Base-by-base conservation (phyloP, 2,797 vertebrate genomes). In the Delichon dasypus region DNA sequence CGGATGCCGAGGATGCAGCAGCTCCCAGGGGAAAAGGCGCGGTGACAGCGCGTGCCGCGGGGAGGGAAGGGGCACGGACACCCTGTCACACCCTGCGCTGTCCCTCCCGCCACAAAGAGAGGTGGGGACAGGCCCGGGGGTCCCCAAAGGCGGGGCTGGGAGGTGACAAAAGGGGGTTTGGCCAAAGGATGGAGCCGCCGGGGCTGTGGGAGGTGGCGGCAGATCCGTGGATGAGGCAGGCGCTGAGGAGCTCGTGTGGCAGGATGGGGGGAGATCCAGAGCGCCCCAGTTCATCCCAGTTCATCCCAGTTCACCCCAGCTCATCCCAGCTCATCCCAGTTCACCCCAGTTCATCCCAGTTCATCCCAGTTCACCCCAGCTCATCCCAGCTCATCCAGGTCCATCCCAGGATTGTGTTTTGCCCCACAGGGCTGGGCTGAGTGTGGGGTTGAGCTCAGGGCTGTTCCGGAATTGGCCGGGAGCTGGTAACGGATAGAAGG, bases 31-130 rank as follows among this genome's bases (percentile, higher is more conserved):
- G 23, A 73, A 36, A 88, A 53, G 5, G 30, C 74, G 76, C 67
- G 3, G 73, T 16, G 76, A 76, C 85, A 79, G 88, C 23, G 1
- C 0, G 1, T n/a, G n/a, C n/a, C 17, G 6, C 32, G 38, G 54
- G 44, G 34, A 30, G 44, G 26, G 10, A 4, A 21, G 3, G 23
- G 45, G n/a, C 78, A 74, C 32, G n/a, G 54, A 64, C 96, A 87
- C 84, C 86, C 90, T 57, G 90, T 87, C 92, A 89, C 78, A 54
- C 40, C 40, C 40, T 66, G 88, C 5, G 57, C 80, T 3, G 5
- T 13, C 5, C 58, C n/a, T n/a, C n/a, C n/a, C n/a, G n/a, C n/a
- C 50, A 7, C 48, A 4, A 0, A 2, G 10, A 0, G 2, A 5
- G 2, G 9, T 4, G 66, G 67, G 36, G 25, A 36, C 36, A 4